phyloP scores from a whole-genome alignment of 1,140 invertebrate species.

The Phthorimaea operculella region DNA sequence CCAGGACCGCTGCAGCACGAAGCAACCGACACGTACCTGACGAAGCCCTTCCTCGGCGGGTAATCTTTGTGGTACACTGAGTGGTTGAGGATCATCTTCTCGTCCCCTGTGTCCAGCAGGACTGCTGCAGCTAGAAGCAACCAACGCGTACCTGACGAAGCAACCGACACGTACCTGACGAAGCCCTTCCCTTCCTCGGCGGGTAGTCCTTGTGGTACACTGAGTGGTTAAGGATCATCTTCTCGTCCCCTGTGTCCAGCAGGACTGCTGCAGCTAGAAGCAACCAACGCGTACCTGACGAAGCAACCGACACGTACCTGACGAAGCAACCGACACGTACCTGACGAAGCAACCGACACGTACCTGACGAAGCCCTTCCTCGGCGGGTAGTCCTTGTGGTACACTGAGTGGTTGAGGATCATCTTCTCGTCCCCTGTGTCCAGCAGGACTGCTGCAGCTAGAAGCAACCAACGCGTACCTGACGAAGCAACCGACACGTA shows the following conservation, averaged over 20 bases:
- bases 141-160: no score
- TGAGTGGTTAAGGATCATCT: conserved; percentile 91
- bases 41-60: conserved; percentile 83
- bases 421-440: conserved; percentile 85
- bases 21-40: conserved; percentile 83
- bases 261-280: conserved; percentile 90
- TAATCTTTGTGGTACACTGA: conserved; percentile 88
- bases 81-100: conserved; percentile 91
- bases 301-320: no score
- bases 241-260: conserved; percentile 85
- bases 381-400: conserved; percentile 84
- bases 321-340: no score
- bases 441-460: conserved; percentile 88
- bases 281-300: no score
- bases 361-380: conserved; percentile 83
- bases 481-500: no score
- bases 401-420: conserved; percentile 91
- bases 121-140: conserved; percentile 86
- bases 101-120: conserved; percentile 85
- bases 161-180: no score
- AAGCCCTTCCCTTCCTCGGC: conserved; percentile 82
- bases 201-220: conserved; percentile 87
- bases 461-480: no score
- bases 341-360: no score
- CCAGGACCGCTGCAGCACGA: conserved; percentile 92